phyloP scores from a whole-genome alignment of 2,888 invertebrate species.

The Craniophora ligustri region DNA sequence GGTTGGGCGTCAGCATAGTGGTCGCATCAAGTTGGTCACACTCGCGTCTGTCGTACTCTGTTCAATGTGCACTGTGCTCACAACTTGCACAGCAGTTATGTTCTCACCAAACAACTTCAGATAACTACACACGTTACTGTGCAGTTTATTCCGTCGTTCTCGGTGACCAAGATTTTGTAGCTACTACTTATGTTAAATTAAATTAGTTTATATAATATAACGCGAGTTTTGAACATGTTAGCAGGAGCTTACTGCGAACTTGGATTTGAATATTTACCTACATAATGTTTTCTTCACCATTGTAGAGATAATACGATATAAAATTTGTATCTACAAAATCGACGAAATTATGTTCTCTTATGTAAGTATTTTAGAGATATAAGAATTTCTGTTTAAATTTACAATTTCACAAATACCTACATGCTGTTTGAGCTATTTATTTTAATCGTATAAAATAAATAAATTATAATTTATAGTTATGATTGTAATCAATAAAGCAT shows the following conservation, averaged over 20 bases:
- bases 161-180: slow-evolving; percentile 19
- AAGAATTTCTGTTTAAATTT: too few species aligned
- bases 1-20: slow-evolving; percentile 24
- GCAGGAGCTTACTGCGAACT: not conserved
- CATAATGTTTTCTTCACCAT: too few species aligned
- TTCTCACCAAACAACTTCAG: slow-evolving; percentile 45
- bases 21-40: slow-evolving; percentile 36
- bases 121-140: slow-evolving; percentile 32
- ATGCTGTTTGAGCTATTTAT: too few species aligned
- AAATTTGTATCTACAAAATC: too few species aligned
- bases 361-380: too few species aligned
- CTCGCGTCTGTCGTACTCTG: slow-evolving; percentile 20
- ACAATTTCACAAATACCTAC: too few species aligned
- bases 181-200: not conserved
- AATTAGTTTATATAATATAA: not conserved
- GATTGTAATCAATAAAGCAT: too few species aligned
- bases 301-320: too few species aligned
- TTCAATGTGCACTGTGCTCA: slow-evolving; percentile 8
- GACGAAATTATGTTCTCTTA: too few species aligned
- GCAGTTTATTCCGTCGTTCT: slow-evolving; percentile 21
- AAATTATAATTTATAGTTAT: too few species aligned
- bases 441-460: too few species aligned
- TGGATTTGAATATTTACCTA: not conserved
- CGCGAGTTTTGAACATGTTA: not conserved
- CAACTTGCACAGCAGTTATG: slow-evolving; percentile 37